Percentiles rank a stretch among this genome's conserved stretches.
These are phyloP conservation scores for Neodiprion lecontei DNA, from an alignment of 1,140 invertebrate genomes.

Conservation along the genomic window DNA sequence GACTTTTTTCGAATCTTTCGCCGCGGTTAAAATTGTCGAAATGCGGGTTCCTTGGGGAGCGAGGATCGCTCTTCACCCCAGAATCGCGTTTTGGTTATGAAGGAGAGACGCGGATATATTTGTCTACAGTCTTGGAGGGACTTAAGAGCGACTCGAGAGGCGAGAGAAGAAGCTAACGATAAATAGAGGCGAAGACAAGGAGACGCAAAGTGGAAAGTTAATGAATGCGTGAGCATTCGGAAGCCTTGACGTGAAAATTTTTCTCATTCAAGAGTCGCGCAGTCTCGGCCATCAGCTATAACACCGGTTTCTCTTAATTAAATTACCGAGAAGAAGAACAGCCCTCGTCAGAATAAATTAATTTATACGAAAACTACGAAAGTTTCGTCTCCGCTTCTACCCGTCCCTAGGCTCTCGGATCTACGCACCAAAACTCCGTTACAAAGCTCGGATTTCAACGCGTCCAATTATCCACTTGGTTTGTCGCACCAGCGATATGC, in stretches of 20 bases:
- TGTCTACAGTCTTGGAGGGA: not conserved
- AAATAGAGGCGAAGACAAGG: not conserved
- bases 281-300: not conserved
- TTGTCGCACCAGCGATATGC: not conserved
- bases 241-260: not conserved
- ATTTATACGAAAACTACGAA: not conserved
- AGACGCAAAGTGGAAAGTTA: not conserved
- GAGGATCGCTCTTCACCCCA: not conserved
- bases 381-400: not conserved
- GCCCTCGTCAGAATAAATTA: not conserved
- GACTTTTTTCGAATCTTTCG: no score
- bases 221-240: not conserved
- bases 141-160: not conserved
- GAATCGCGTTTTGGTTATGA: no score
- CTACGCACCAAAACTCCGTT: not conserved
- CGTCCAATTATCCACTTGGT: not conserved
- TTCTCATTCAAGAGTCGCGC: not conserved
- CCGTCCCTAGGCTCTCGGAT: not conserved
- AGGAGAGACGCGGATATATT: not conserved
- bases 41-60: not conserved
- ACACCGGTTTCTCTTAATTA: not conserved
- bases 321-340: not conserved
- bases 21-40: no score
- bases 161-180: not conserved
- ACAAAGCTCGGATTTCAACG: not conserved